A percentile compares a stretch with the other conserved stretches of the same genome.
Evolutionary conservation across 2,888 invertebrate genomes (phyloP).

Genomic region (Harpalus rubripes): DNA sequence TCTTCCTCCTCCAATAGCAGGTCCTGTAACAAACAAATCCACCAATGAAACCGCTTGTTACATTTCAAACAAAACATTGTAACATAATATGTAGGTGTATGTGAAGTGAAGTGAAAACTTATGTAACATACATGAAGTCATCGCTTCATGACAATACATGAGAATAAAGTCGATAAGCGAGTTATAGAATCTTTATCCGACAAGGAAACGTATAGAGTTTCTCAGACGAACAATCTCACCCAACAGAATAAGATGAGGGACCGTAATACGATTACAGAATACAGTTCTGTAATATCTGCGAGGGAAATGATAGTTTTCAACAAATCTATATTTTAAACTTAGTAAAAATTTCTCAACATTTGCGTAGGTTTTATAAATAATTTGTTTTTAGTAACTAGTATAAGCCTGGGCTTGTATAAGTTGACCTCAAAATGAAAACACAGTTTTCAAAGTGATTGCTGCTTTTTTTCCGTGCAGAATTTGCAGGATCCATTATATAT

Average conservation of each 20-base stretch:
- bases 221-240: slow-evolving; percentile 28
- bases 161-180: slow-evolving; percentile 30
- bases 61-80: slow-evolving; percentile 9
- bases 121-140: slow-evolving; percentile 18
- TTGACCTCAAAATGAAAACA: too few relatives aligned
- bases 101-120: slow-evolving; percentile 31
- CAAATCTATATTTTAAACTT: neutral
- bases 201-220: slow-evolving; percentile 15
- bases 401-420: too few relatives aligned
- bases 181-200: slow-evolving; percentile 43
- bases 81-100: neutral
- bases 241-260: slow-evolving; percentile 21
- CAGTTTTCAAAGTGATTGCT: too few relatives aligned
- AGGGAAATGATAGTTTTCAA: neutral
- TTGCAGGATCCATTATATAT: neutral
- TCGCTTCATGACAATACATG: neutral
- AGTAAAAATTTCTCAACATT: too few relatives aligned
- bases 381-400: too few relatives aligned
- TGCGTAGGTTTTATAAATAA: too few relatives aligned
- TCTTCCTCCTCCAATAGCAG: neutral
- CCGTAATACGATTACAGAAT: neutral
- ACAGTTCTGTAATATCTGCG: neutral
- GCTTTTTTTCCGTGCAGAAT: too few relatives aligned
- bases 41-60: neutral
- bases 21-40: neutral